phyloP scores from a whole-genome alignment of 2,888 invertebrate genomes.

The Mongoloraphidia duomilia region DNA sequence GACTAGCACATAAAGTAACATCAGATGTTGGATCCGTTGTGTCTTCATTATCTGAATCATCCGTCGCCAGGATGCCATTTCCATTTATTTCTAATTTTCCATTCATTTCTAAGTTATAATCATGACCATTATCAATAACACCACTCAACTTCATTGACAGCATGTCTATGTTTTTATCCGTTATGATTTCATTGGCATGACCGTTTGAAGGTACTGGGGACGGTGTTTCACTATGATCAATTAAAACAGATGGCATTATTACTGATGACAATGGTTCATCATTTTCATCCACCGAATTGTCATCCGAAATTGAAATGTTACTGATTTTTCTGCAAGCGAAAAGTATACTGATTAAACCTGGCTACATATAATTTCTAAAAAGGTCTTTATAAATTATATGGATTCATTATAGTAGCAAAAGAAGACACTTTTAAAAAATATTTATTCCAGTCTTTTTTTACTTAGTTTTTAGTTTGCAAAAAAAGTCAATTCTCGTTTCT shows the following conservation, averaged over 20 bases:
- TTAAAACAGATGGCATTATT: not conserved
- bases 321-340: slow-evolving; percentile 15
- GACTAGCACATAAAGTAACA: slow-evolving; percentile 17
- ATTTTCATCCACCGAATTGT: slow-evolving; percentile 8
- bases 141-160: not conserved
- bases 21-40: slow-evolving; percentile 22
- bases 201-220: not conserved
- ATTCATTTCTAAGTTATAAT: slow-evolving; percentile 8
- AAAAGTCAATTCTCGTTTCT: too few relatives aligned
- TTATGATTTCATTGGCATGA: not conserved
- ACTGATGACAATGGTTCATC: too few relatives aligned
- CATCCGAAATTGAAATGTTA: slow-evolving; percentile 10
- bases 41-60: slow-evolving; percentile 20
- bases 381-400: not conserved
- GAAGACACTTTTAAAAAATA: not conserved
- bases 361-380: not conserved
- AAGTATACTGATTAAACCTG: slow-evolving; percentile 2
- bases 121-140: slow-evolving; percentile 9
- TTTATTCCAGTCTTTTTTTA: not conserved
- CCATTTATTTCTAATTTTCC: slow-evolving; percentile 13
- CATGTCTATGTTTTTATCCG: not conserved
- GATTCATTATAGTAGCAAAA: not conserved
- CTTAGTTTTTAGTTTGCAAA: too few relatives aligned
- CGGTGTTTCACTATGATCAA: not conserved
- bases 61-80: slow-evolving; percentile 14